Percentiles rank a stretch among this genome's conserved stretches.
phyloP scores from a whole-genome alignment of 2,888 invertebrate species.

The Homarus gammarus region DNA sequence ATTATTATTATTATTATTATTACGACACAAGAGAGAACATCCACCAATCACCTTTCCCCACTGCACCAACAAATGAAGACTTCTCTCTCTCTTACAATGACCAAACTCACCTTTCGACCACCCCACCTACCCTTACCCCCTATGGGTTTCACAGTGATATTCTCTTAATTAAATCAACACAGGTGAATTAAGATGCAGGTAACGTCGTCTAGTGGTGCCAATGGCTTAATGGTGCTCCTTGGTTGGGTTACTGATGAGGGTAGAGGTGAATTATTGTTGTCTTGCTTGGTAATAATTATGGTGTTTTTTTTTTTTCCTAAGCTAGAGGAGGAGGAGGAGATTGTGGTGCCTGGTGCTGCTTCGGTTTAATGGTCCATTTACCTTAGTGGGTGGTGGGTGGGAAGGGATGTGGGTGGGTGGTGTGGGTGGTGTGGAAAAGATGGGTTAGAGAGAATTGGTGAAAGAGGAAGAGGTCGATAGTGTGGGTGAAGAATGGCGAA shows the following conservation, averaged over 20 bases:
- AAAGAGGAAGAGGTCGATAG: background rate
- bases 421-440: background rate
- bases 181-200: background rate
- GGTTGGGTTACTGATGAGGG: background rate
- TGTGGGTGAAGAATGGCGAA: background rate
- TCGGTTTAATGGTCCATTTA: too few relatives aligned
- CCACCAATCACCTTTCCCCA: too few relatives aligned
- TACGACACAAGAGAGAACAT: too few relatives aligned
- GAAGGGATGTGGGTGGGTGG: too few relatives aligned
- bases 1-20: too few relatives aligned
- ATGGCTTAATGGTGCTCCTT: background rate
- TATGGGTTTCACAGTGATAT: background rate
- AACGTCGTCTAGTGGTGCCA: background rate
- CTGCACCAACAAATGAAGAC: too few relatives aligned
- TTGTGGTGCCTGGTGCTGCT: background rate
- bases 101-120: too few relatives aligned
- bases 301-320: background rate
- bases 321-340: background rate
- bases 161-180: background rate
- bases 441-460: background rate
- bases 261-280: too few relatives aligned
- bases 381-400: background rate
- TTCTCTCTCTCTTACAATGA: too few relatives aligned
- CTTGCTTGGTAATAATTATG: too few relatives aligned
- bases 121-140: background rate